Base-by-base conservation (phyloP, 1,140 invertebrate species). In the Parapsyche elsis region DNA sequence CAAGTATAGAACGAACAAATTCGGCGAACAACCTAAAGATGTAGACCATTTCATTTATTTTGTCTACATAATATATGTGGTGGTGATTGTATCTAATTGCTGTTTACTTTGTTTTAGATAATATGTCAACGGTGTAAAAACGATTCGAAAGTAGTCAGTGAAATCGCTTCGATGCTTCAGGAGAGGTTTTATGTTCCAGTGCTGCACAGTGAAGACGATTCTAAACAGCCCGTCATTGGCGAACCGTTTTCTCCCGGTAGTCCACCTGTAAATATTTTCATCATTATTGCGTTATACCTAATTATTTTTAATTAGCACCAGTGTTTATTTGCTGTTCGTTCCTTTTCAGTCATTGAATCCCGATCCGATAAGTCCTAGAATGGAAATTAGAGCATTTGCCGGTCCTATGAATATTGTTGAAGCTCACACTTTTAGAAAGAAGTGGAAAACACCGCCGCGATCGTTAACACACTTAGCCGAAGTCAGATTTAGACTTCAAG, bases 111-210 rank as follows among this genome's bases (percentile, higher is more conserved):
- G 79, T 86, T 88, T 75, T 77, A 94, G 92, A 89, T 94, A 73
- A 92, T 95, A 76, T 95, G 94, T 85, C 90, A 88, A 81, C 88
- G 92, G 12, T 87, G 89, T 49, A 86, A 84, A 12, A 85, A 88
- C 38, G 82, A 87, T 9, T 83, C 87, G n/a, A 85, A 85, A 21
- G 75, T 90, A 0, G 89, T 87, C 16, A 86, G 84, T 9, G 90
- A 92, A 81, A 94, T 96, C 82, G 84, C 88, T 76, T 74, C 85
- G 30, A 86, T 95, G 82, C 85, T 96, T 26, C 88, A 92, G 74
- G 92, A 95, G 83, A 91, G 92, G 16, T 96, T 91, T 90, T 97
- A 95, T 89, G 94, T 98, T 84, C 95, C 96, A 46, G 93, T 97
- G 30, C 87, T 95, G 71, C 90, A 96, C 84, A 90, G 92, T 21